phyloP scores from a whole-genome alignment of 2,113 vertebrate genomes.

The Pelmatolapia mariae region DNA sequence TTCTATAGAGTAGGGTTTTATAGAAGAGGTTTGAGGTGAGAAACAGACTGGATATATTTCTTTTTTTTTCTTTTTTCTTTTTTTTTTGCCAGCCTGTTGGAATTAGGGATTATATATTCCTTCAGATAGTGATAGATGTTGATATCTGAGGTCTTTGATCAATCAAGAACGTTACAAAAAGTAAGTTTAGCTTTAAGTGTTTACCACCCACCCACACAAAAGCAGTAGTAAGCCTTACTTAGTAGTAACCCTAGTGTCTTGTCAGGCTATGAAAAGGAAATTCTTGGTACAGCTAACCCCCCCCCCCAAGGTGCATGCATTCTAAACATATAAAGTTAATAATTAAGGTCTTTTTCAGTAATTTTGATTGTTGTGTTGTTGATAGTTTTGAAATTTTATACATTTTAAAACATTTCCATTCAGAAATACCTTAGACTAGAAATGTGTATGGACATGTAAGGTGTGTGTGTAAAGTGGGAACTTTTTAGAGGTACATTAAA shows the following conservation, averaged over 20 bases:
- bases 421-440: not conserved
- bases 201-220: not conserved
- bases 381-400: not conserved
- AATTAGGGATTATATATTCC: not conserved
- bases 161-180: not conserved
- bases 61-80: fast-evolving
- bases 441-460: not conserved
- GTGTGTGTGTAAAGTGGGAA: not conserved
- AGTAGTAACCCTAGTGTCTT: not conserved
- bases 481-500: not conserved
- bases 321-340: not conserved
- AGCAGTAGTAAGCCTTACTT: not conserved
- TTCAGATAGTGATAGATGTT: not conserved
- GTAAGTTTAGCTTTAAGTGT: not conserved
- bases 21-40: not conserved
- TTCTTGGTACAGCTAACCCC: not conserved
- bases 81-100: not conserved
- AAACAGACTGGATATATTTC: not conserved
- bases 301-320: not conserved
- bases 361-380: not conserved
- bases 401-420: not conserved
- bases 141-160: not conserved
- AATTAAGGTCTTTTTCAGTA: not conserved
- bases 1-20: not conserved
- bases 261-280: not conserved